Conservation (phyloP, 2,797 vertebrate species). For the Chelonia mydas region DNA sequence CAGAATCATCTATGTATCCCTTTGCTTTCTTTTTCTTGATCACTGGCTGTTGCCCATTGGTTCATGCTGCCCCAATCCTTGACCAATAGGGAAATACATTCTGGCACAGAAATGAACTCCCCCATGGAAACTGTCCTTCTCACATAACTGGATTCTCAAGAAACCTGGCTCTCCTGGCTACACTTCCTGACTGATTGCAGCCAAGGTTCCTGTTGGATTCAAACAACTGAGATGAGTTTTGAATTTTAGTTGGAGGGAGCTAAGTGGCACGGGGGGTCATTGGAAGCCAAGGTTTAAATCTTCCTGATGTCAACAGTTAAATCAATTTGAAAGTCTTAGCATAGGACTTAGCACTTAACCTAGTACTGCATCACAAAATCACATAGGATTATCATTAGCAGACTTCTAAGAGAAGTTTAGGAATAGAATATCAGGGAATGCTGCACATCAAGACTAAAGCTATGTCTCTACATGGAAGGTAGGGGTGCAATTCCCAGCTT, state of each 20-base stretch:
- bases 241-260: background rate
- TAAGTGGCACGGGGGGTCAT: background rate
- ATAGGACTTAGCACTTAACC: background rate
- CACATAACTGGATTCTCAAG: background rate
- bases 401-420: background rate
- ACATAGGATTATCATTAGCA: background rate
- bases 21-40: background rate
- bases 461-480: background rate
- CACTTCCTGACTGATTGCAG: background rate
- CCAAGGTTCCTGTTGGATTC: background rate
- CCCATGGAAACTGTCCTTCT: no score
- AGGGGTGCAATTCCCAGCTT: no score
- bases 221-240: background rate
- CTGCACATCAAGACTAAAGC: background rate
- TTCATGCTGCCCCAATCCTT: background rate
- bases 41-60: background rate
- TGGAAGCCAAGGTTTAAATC: background rate
- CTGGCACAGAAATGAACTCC: no score
- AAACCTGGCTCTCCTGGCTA: background rate
- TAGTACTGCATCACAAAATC: background rate
- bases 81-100: background rate
- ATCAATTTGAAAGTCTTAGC: background rate
- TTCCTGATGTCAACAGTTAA: background rate
- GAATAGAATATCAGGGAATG: background rate
- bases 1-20: background rate